Evolutionary conservation across 2,888 invertebrate genomes (phyloP), one percentile per base, ranked within the genome.

Genomic region (Trissoscelio sp.): DNA sequence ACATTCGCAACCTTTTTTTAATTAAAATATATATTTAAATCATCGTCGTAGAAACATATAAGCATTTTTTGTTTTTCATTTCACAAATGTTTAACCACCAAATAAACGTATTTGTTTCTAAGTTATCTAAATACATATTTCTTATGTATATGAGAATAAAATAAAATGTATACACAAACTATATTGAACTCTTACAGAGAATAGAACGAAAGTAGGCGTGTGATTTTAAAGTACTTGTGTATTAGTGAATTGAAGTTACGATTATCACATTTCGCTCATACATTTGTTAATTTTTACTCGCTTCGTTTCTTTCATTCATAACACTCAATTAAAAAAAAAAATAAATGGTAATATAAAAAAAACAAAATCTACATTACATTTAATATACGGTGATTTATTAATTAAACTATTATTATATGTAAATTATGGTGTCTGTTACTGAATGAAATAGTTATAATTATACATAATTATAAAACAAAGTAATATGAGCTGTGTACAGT

Each of bases 1-100:
- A 62, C 51, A 53, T 72, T 60, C 60, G 14, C 58, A 62, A 20
- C 62, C 20, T 22, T n/a, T n/a, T n/a, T n/a, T n/a, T n/a, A n/a
- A n/a, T n/a, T n/a, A n/a, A n/a, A n/a, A n/a, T n/a, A n/a, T n/a
- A n/a, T n/a, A n/a, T n/a, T n/a, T n/a, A n/a, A n/a, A n/a, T n/a
- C n/a, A n/a, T n/a, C n/a, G n/a, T n/a, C n/a, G n/a, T 51, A 42
- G 39, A 60, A 60, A 55, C 51, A 53, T 5, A 51, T 24, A n/a
- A n/a, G n/a, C n/a, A n/a, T n/a, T n/a, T n/a, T n/a, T n/a, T n/a
- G n/a, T n/a, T n/a, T n/a, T n/a, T n/a, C n/a, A n/a, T n/a, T n/a
- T n/a, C n/a, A n/a, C n/a, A n/a, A n/a, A n/a, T n/a, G n/a, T n/a
- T n/a, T n/a, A n/a, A n/a, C n/a, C n/a, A n/a, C n/a, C n/a, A n/a